phyloP scores from a whole-genome alignment of 2,888 invertebrate genomes.

The Apoderus coryli region DNA sequence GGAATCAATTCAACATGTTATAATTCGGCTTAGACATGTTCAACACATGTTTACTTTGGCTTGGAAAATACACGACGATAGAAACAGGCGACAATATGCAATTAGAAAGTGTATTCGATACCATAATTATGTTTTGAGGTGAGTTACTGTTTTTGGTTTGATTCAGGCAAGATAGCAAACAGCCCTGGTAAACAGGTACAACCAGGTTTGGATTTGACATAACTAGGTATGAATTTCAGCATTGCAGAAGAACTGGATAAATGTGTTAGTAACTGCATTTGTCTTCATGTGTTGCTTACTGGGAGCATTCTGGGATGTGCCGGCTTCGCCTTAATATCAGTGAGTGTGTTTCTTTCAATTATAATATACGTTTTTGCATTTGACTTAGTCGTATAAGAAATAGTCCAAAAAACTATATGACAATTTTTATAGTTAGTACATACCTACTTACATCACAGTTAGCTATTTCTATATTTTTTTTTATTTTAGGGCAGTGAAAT shows the following conservation, averaged over 20 bases:
- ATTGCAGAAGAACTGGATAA: slow-evolving; percentile 11
- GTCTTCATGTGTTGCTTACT: slow-evolving; percentile 14
- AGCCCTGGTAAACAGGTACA: too few species aligned
- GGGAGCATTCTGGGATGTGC: slow-evolving; percentile 14
- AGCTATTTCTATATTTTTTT: too few species aligned
- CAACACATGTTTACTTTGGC: slow-evolving; percentile 4
- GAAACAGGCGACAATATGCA: background rate
- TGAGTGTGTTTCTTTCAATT: too few species aligned
- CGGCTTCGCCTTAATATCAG: slow-evolving; percentile 5
- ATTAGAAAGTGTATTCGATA: slow-evolving; percentile 6
- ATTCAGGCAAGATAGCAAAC: too few species aligned
- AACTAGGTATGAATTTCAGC: too few species aligned
- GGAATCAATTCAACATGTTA: slow-evolving; percentile 9
- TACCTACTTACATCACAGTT: slow-evolving; percentile 1
- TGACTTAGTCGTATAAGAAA: too few species aligned
- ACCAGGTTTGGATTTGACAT: too few species aligned
- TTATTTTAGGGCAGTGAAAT: slow-evolving; percentile 4
- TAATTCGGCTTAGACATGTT: slow-evolving; percentile 8
- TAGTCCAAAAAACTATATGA: background rate
- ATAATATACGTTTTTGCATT: too few species aligned
- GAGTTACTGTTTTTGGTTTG: too few species aligned
- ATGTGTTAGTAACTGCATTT: slow-evolving; percentile 14
- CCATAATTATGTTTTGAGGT: slow-evolving; percentile 8
- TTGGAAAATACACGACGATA: slow-evolving; percentile 2
- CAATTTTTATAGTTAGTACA: background rate